phyloP scores from a whole-genome alignment of 1,140 invertebrate genomes.

The Drosophila punjabiensis region DNA sequence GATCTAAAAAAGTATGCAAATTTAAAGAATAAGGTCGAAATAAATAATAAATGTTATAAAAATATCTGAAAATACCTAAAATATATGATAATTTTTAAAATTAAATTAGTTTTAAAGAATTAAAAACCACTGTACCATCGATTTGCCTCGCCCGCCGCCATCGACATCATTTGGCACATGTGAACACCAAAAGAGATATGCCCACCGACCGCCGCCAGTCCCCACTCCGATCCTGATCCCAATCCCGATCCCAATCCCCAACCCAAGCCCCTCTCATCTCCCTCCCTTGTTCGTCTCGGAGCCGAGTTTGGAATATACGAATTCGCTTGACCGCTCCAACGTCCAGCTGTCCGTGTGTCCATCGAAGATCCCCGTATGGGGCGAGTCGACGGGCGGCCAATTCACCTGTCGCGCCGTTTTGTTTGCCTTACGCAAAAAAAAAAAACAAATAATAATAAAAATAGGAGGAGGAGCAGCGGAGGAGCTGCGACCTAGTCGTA shows the following conservation, averaged over 20 bases:
- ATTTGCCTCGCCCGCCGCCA: constrained; percentile 59
- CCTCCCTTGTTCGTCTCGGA: background rate
- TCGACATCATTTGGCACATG: constrained; percentile 68
- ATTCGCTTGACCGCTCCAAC: constrained; percentile 33
- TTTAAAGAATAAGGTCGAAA: too few species aligned
- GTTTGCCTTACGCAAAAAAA: constrained; percentile 72
- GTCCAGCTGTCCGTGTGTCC: constrained; percentile 22
- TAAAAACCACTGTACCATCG: constrained; percentile 36
- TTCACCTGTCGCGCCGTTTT: constrained; percentile 79
- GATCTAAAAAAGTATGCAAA: too few species aligned
- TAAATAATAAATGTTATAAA: too few species aligned
- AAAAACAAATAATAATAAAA: constrained; percentile 11
- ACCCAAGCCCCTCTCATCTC: constrained; percentile 1
- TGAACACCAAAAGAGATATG: constrained; percentile 66
- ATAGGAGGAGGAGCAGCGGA: constrained; percentile 28
- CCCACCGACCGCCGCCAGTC: constrained; percentile 18
- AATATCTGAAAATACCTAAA: background rate
- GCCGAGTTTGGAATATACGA: constrained; percentile 29
- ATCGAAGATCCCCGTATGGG: constrained; percentile 63
- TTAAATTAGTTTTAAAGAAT: background rate
- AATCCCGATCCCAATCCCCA: too few species aligned
- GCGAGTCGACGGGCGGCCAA: constrained; percentile 78
- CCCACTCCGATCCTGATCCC: background rate
- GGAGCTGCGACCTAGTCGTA: constrained; percentile 42
- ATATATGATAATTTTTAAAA: background rate